Evolutionary conservation across 2,888 invertebrate genomes (phyloP), one percentile per base, ranked within the genome.

Genomic region (Eucriotettix oculatus): DNA sequence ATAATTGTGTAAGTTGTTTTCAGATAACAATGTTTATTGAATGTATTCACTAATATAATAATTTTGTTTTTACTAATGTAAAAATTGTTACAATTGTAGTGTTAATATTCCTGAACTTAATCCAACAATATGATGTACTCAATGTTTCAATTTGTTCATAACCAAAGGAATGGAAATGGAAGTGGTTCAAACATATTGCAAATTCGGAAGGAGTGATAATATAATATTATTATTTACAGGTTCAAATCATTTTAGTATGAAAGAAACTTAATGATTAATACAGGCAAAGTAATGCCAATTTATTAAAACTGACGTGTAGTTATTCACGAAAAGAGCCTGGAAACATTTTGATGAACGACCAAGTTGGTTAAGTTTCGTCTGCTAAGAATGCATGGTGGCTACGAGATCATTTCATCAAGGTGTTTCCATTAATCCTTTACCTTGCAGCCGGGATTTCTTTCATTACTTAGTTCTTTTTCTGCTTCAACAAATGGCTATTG

Each of bases 331-430:
- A 58, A 58, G 52, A 61, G 55, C 40, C 53, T 63, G 75, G 75
- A 76, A 75, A 75, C 75, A 75, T 75, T 75, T 75, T 75, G 75
- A 75, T 75, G 74, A 65, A 58, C 56, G 56, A 60, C 57, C 41
- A 43, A 59, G 16, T 53, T 55, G 42, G 1, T 52, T 59, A 14
- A 42, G 54, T 54, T 54, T 54, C 54, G 29, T 55, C 55, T 41
- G 55, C n/a, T 14, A 29, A 42, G 41, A 56, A 64, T 60, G 61
- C 57, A 59, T 63, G 65, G 64, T 66, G 66, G 65, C 66, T 65
- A 61, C 64, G 64, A 64, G 60, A 62, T 63, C 65, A 65, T 66
- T 67, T 73, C 72, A 75, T 76, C 76, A 77, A 77, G 75, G 75
- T 76, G 76, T 76, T 76, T 78, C 77, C 77, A 73, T 71, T 67